A percentile compares a stretch with the other conserved stretches of the same genome.
phyloP scores from a whole-genome alignment of 2,888 invertebrate genomes.

The Anorthoa munda region DNA sequence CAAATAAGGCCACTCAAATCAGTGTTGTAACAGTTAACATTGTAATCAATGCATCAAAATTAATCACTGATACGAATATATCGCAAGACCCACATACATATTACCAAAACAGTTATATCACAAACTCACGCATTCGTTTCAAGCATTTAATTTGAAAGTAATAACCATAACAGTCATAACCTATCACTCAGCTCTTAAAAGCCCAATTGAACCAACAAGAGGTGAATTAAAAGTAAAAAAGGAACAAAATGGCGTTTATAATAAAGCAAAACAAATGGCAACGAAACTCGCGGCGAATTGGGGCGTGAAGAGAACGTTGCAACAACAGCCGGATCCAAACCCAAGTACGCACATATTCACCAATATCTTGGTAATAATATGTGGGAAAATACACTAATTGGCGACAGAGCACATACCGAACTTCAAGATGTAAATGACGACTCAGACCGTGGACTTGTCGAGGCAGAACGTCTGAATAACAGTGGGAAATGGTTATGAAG shows the following conservation, averaged over 20 bases:
- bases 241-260: conserved; percentile 54
- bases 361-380: conserved; percentile 44
- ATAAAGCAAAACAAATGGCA: conserved; percentile 79
- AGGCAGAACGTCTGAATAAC: background rate
- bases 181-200: conserved; percentile 62
- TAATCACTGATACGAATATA: conserved; percentile 47
- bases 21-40: conserved; percentile 41
- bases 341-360: conserved; percentile 71
- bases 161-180: conserved; percentile 52
- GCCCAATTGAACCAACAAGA: conserved; percentile 63
- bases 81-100: conserved; percentile 43
- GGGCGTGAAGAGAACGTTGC: conserved; percentile 86
- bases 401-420: conserved; percentile 4
- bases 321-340: conserved; percentile 79
- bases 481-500: background rate
- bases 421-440: conserved; percentile 22
- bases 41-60: conserved; percentile 56
- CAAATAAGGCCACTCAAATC: conserved; percentile 25
- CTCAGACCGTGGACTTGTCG: background rate
- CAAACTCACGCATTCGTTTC: conserved; percentile 56
- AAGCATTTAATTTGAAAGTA: conserved; percentile 64
- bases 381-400: conserved; percentile 38
- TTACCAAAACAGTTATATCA: conserved; percentile 62
- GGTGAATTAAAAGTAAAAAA: conserved; percentile 59
- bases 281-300: conserved; percentile 80